Base-by-base conservation (phyloP, 2,113 vertebrate genomes). In the Alligator mississippiensis region DNA sequence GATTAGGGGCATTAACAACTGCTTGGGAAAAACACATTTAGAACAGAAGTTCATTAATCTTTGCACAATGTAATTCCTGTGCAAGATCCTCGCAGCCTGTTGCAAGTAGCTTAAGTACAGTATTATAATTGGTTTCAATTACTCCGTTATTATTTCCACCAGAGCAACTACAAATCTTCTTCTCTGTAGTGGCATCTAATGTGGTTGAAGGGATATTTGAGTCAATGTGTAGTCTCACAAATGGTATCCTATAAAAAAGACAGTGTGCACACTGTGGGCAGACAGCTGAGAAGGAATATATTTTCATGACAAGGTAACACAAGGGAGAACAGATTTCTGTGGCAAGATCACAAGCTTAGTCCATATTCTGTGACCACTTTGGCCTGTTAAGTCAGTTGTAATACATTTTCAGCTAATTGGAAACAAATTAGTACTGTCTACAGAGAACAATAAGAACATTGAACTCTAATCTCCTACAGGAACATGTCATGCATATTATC, bases 371-470 rank as follows among this genome's bases (percentile, higher is more conserved):
- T 94, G 91, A 94, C 93, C 82, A 89, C 62, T 83, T 89, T 74
- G 94, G 54, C 81, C 89, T 93, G 80, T 92, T 96, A 97, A 98
- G 28, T 95, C 91, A 95, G 93, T 97, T 87, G 83, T 90, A 94
- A 87, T 92, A 94, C 60, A 90, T 96, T 98, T 96, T 96, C 93
- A 96, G 90, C 95, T 98, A 97, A 97, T 95, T 97, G 91, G 93
- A 97, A 98, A 98, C 94, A 97, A 98, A 98, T 98, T 97, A 97
- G 28, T 82, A 83, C 92, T 95, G 91, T 97, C 97, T 97, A 90
- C 89, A 97, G 93, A 96, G 94, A 98, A 97, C 94, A 97, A 91
- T 87, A 81, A 68, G 70, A 94, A 94, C 89, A 93, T 4, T 96
- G 93, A 97, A 87, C 89, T 93, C 74, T 88, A 88, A 82, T 97